Evolutionary conservation across 2,888 invertebrate genomes (phyloP).

Genomic region (Linyphia triangularis): DNA sequence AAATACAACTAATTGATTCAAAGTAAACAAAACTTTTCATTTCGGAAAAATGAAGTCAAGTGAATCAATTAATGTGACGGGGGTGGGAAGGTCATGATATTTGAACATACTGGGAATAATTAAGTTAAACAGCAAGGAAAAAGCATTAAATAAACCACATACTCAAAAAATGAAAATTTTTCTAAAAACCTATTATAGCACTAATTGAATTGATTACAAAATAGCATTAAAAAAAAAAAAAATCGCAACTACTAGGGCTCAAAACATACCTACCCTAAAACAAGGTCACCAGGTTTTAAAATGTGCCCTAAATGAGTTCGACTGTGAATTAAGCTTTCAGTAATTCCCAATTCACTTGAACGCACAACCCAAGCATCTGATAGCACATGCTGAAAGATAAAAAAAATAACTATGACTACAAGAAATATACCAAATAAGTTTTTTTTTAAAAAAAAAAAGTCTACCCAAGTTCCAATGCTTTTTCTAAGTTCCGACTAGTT

Average conservation of each 20-base stretch:
- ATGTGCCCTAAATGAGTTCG: slow-evolving; percentile 96
- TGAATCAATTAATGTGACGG: too few species aligned
- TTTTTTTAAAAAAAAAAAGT: too few species aligned
- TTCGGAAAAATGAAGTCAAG: too few species aligned
- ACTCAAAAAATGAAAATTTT: not conserved
- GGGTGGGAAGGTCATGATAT: too few species aligned
- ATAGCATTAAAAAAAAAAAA: not conserved
- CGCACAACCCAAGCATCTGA: slow-evolving; percentile 97
- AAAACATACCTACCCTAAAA: slow-evolving; percentile 84
- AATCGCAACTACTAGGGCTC: not conserved
- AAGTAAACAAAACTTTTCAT: too few species aligned
- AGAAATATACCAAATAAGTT: not conserved
- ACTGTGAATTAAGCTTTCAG: slow-evolving; percentile 88
- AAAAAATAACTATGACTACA: not conserved
- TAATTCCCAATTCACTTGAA: slow-evolving; percentile 90
- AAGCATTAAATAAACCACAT: too few species aligned
- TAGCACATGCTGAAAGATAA: slow-evolving; percentile 85
- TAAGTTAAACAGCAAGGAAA: too few species aligned
- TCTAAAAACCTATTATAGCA: not conserved
- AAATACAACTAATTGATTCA: too few species aligned
- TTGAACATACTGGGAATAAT: too few species aligned
- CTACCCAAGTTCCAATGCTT: too few species aligned
- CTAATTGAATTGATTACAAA: not conserved
- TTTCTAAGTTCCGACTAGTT: too few species aligned
- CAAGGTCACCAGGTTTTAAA: slow-evolving; percentile 84